phyloP scores from a whole-genome alignment of 2,797 vertebrate genomes.

The Gastrophryne carolinensis region DNA sequence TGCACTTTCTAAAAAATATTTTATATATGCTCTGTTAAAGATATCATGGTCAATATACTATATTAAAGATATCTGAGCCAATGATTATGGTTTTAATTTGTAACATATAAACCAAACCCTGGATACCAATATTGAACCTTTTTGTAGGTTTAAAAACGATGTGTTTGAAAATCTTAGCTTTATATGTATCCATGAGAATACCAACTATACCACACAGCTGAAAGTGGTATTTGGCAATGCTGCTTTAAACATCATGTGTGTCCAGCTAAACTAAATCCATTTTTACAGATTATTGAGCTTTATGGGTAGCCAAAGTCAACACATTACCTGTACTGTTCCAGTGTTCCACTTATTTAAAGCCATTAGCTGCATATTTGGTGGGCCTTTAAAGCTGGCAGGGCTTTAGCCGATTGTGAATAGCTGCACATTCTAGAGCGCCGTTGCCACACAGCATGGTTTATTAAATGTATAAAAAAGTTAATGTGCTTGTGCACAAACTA shows the following conservation, averaged over 20 bases:
- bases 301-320: conserved; percentile 48
- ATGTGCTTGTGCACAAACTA: conserved; percentile 34
- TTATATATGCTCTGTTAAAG: not conserved
- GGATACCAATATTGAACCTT: not conserved
- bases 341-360: conserved; percentile 43
- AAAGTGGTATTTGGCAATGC: conserved; percentile 37
- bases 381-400: conserved; percentile 40
- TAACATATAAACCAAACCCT: not conserved
- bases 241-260: conserved; percentile 48
- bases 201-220: conserved; percentile 39
- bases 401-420: conserved; percentile 35
- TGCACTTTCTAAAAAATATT: not conserved
- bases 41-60: not conserved
- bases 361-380: conserved; percentile 47
- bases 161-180: not conserved
- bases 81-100: conserved; percentile 19
- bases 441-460: conserved; percentile 49
- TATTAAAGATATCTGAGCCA: not conserved
- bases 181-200: conserved; percentile 17
- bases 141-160: not conserved
- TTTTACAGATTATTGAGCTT: conserved; percentile 46
- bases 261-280: conserved; percentile 45
- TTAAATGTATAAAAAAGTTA: conserved; percentile 44
- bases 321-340: conserved; percentile 49
- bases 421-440: conserved; percentile 21